Base-by-base conservation (phyloP, 2,888 invertebrate genomes). In the Sminthurides aquaticus region DNA sequence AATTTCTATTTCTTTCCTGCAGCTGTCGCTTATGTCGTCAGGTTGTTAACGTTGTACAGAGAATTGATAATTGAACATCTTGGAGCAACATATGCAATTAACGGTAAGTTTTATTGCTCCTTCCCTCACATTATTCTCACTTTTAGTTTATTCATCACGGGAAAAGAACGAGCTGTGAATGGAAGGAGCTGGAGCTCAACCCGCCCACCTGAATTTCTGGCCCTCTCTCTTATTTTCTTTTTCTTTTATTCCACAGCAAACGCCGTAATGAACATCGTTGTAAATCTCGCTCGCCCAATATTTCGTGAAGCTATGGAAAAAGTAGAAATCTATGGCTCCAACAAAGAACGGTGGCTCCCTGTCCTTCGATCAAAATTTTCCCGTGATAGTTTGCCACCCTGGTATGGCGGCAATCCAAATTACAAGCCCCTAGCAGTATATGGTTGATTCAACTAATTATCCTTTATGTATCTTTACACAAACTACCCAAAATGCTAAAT, bases 261-360 rank as follows among this genome's bases (percentile, higher is more conserved):
- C 15, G 43, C 43, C 15, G 5, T 34, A 5, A 34, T 34, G 43
- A 34, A 34, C 43, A 5, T 34, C 43, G 43, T 34, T 15, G 43
- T 34, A 34, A 15, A 15, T 5, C 5, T 34, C 8, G 15, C 15
- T 11, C 43, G 43, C 5, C 43, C 43, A 5, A 34, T 34, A 34
- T 34, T 34, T 34, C 43, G 43, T 15, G 43, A 34, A 5, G 43
- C 43, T 5, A 34, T 56, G 26, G 25, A 56, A 26, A 18, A 26
- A 25, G 56, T 56, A 2, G 58, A 58, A 43, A 29, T 58, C 1
- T 58, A 43, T 11, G 58, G 58, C 3, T 43, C 58, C n/a, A 58
- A 43, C 24, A 58, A 43, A 58, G 18, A 22, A 29, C 27, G 29
- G 20, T 57, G 56, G 22, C 5, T 52, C 3, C 22, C 52, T 5